Evolutionary conservation across 2,888 invertebrate genomes (phyloP), one percentile per base, ranked within the genome.

Genomic region (Heliothis peltigera): DNA sequence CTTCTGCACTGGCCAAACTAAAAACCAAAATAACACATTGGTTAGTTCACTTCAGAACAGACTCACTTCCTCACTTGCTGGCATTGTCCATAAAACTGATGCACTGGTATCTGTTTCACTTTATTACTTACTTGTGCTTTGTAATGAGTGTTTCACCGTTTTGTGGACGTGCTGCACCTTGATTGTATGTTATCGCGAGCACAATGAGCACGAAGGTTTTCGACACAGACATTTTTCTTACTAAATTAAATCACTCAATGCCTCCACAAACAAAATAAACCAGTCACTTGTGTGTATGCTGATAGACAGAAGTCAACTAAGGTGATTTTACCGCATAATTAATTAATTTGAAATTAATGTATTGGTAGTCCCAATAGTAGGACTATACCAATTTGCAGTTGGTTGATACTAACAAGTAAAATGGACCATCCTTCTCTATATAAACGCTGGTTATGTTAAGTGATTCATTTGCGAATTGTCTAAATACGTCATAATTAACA

Each of bases 381-480:
- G 82, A 82, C 85, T 85, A 84, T 85, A 84, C 83, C 86, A 84
- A 84, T 77, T 75, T 76, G 68, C 79, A 76, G 78, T 78, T 60
- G 61, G 44, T 76, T 70, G 74, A 79, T 75, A 78, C 77, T 84
- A 77, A 70, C 62, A 64, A 77, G 63, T 69, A 49, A 52, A 68
- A 49, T 42, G 42, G 66, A 59, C 71, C 48, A 63, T 61, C 77
- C 78, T 10, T 75, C 73, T 17, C 62, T 79, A 77, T 80, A 80
- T 77, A 79, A 73, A 69, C 49, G 59, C 43, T 47, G n/a, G 61
- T 28, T 28, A n/a, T n/a, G 55, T 69, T 47, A 43, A 28, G 46
- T 81, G 92, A 93, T 28, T 95, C 96, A 86, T 94, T 74, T 96
- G 94, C 48, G 96, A 91, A 89, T 97, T 97, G 44, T 96, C 96